A percentile compares a stretch with the other conserved stretches of the same genome.
phyloP scores from a whole-genome alignment of 2,888 invertebrate genomes.

The Arctia plantaginis region DNA sequence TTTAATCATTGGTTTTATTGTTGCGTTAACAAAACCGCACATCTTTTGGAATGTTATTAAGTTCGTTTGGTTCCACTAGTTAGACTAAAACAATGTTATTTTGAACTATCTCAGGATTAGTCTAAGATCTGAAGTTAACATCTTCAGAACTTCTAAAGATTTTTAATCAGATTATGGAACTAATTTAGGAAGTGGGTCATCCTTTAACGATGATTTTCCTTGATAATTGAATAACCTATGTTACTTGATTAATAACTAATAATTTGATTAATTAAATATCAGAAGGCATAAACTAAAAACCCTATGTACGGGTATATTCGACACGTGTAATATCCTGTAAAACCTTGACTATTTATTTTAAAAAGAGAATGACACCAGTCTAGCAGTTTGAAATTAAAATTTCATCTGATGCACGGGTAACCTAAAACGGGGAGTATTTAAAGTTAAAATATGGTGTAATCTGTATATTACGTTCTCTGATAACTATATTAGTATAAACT shows the following conservation, averaged over 20 bases:
- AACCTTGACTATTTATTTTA: not conserved
- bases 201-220: too few relatives aligned
- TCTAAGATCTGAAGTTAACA: too few relatives aligned
- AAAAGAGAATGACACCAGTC: not conserved
- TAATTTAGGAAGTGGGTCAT: too few relatives aligned
- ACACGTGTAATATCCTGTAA: not conserved
- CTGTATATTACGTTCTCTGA: not conserved
- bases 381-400: constrained; percentile 1
- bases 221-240: too few relatives aligned
- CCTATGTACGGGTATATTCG: too few relatives aligned
- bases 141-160: too few relatives aligned
- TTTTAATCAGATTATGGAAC: too few relatives aligned
- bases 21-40: not conserved
- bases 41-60: not conserved
- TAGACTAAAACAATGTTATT: too few relatives aligned
- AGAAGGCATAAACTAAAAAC: too few relatives aligned
- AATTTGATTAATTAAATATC: too few relatives aligned
- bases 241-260: too few relatives aligned
- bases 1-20: not conserved
- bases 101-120: too few relatives aligned
- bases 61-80: not conserved
- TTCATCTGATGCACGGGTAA: not conserved
- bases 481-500: not conserved
- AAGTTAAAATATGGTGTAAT: not conserved
- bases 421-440: not conserved